Percentiles rank a stretch among this genome's conserved stretches.
These are phyloP conservation scores for Erythrolamprus reginae DNA, from an alignment of 2,113 vertebrate species.

Conservation along the genomic window DNA sequence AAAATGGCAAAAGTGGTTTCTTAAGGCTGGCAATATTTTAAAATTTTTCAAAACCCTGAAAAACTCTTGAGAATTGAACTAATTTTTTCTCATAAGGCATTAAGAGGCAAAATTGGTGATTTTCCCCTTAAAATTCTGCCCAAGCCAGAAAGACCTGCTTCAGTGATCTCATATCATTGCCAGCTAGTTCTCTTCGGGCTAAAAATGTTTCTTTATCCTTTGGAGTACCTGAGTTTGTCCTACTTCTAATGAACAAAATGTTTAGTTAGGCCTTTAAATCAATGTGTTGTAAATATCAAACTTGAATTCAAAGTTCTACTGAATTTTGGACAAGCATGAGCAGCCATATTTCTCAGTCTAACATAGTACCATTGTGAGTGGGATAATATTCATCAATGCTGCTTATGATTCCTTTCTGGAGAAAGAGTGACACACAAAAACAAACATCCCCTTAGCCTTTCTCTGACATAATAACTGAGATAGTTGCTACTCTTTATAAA, in stretches of 20 bases:
- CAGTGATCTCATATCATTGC: background rate
- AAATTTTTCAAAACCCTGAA: background rate
- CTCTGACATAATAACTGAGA: background rate
- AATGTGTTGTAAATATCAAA: background rate
- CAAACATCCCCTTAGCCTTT: background rate
- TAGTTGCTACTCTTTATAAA: background rate
- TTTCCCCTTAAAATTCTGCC: background rate
- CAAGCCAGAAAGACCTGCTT: background rate
- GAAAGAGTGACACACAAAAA: background rate
- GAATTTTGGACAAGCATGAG: background rate
- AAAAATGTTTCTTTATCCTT: background rate
- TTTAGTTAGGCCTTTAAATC: background rate
- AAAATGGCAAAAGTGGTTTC: background rate
- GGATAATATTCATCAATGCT: background rate
- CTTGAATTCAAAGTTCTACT: background rate
- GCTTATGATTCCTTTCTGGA: background rate
- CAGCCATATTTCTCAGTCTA: background rate
- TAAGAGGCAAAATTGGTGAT: background rate
- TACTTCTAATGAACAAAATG: background rate
- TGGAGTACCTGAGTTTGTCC: background rate
- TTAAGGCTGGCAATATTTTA: background rate
- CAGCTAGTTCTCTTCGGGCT: background rate
- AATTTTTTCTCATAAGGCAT: background rate
- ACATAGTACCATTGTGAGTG: background rate
- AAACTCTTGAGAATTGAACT: background rate